A percentile compares a stretch with the other conserved stretches of the same genome.
phyloP scores from a whole-genome alignment of 2,888 invertebrate genomes.

The Diaperis boleti region DNA sequence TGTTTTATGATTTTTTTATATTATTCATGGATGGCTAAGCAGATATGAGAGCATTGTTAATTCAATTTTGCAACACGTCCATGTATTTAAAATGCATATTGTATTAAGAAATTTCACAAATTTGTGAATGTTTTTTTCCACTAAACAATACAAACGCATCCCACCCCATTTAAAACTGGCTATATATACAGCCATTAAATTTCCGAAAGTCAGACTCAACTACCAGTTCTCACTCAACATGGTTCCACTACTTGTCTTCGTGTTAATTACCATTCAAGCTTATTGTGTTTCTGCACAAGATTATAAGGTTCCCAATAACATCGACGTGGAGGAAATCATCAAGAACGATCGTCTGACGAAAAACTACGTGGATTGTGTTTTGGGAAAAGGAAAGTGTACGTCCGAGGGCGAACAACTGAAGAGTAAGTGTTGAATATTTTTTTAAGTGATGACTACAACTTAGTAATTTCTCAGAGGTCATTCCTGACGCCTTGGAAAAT shows the following conservation, averaged over 20 bases:
- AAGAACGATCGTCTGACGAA: slow-evolving; percentile 73
- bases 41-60: too few relatives aligned
- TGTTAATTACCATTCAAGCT: neutral
- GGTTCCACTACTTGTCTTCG: neutral
- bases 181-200: neutral
- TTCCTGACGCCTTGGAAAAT: slow-evolving; percentile 77
- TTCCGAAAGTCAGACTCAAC: neutral
- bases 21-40: too few relatives aligned
- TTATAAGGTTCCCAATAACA: slow-evolving; percentile 66
- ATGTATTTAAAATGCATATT: too few relatives aligned
- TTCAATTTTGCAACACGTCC: too few relatives aligned
- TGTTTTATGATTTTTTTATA: too few relatives aligned
- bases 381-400: slow-evolving; percentile 75
- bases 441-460: neutral
- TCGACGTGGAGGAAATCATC: slow-evolving; percentile 77
- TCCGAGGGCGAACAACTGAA: slow-evolving; percentile 79
- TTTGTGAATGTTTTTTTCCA: too few relatives aligned
- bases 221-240: slow-evolving; percentile 1
- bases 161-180: neutral
- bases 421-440: slow-evolving; percentile 70
- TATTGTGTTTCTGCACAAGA: neutral
- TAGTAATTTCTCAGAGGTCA: slow-evolving; percentile 17
- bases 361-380: slow-evolving; percentile 66
- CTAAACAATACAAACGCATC: too few relatives aligned
- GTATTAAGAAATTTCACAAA: too few relatives aligned